Evolutionary conservation across 2,113 vertebrate species (phyloP), one percentile per base, ranked within the genome.

Genomic region (Formicarius rufipectus): DNA sequence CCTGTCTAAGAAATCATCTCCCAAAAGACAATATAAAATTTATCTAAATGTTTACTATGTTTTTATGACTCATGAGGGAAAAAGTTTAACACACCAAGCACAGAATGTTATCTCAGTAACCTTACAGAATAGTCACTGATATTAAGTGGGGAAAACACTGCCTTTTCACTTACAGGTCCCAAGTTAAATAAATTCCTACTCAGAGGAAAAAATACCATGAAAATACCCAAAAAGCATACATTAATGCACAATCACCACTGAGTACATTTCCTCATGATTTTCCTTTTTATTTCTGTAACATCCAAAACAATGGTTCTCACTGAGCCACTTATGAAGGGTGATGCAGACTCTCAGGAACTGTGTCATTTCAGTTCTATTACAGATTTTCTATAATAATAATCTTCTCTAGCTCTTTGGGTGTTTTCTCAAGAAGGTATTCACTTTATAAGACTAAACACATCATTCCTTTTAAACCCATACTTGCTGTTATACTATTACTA

Each of bases 321-420:
- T 0, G 1, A 33, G 9, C 3, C 35, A 59, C 17, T 37, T 49
- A 45, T 7, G 1, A 3, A 74, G 22, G 12, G 14, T 13, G 4
- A 31, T 23, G 10, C 8, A 84, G 22, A 35, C 4, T 66, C 3
- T 45, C 31, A 47, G 30, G 14, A 59, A 11, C 7, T 52, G 7
- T 5, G 12, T 0, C 18, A 37, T 39, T 68, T 84, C 53, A 37
- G 8, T 55, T 73, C 30, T 18, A 18, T 42, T 47, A 14, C 20
- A 82, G 20, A 2, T 69, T 53, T 77, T 69, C 44, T 55, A 3
- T 9, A 23, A 37, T 47, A 5, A 56, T 37, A 71, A 85, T 67
- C 30, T 89, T 67, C 12, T 89, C 14, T n/a, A 59, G 5, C 5
- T 49, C 35, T 76, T 72, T 28, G 6, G 6, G 5, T 67, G 7